A percentile compares a stretch with the other conserved stretches of the same genome.
phyloP scores from a whole-genome alignment of 1,140 invertebrate genomes.

The Chironomus striatipennis region DNA sequence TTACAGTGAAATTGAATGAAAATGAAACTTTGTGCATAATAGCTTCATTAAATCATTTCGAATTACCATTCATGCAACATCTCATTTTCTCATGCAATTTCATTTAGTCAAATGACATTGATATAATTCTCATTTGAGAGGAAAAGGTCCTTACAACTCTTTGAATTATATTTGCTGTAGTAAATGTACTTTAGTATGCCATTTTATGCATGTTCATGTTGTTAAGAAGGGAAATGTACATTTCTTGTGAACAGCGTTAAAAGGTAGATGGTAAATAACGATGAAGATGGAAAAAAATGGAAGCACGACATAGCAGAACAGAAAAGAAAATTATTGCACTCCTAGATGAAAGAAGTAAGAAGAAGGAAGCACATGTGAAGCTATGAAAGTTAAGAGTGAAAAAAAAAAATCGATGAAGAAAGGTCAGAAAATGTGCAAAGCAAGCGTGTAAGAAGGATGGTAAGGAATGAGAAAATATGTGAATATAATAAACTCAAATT shows the following conservation, averaged over 20 bases:
- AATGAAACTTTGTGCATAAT: neutral
- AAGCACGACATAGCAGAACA: neutral
- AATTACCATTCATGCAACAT: neutral
- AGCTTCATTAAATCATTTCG: neutral
- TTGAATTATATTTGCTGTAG: neutral
- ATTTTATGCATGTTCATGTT: neutral
- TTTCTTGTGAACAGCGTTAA: neutral
- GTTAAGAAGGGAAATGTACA: neutral
- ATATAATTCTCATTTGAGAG: neutral
- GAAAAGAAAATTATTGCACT: neutral
- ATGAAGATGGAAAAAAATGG: neutral
- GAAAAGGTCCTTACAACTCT: neutral
- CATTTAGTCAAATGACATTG: neutral
- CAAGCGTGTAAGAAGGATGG: neutral
- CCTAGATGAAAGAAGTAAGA: neutral
- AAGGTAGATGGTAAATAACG: too few relatives aligned
- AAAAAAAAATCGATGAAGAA: neutral
- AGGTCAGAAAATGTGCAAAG: neutral
- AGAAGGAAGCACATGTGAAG: neutral
- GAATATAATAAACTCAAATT: conserved; percentile 9
- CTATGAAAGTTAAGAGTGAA: too few relatives aligned
- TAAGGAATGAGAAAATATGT: neutral
- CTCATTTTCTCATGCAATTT: neutral
- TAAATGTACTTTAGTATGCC: neutral
- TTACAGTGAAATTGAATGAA: neutral